phyloP scores from a whole-genome alignment of 2,113 vertebrate species.

The Poeciliopsis prolifica region DNA sequence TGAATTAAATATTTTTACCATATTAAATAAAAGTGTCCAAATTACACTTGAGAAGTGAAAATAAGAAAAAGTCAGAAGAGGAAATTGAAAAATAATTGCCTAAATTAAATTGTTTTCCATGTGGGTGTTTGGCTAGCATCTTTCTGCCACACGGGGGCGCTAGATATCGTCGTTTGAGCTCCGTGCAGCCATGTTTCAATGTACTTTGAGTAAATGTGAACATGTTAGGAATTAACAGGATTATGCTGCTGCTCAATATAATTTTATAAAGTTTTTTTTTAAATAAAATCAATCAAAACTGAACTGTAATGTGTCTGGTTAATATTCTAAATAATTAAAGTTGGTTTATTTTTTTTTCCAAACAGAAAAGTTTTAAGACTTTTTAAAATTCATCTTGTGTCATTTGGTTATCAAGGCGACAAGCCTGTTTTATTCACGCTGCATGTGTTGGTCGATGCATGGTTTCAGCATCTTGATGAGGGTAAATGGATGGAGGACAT shows the following conservation, averaged over 20 bases:
- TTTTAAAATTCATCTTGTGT: no score
- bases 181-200: constrained; percentile 47
- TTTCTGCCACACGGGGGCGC: constrained; percentile 45
- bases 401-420: no score
- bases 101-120: constrained; percentile 23
- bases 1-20: no score
- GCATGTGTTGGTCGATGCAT: no score
- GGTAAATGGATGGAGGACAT: neutral
- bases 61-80: no score
- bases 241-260: constrained; percentile 66
- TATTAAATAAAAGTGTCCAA: no score
- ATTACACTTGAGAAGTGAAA: no score
- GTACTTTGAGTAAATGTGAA: constrained; percentile 63
- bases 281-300: constrained; percentile 71
- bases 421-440: no score
- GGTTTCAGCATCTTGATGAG: neutral
- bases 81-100: neutral
- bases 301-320: neutral
- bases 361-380: no score
- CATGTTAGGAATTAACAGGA: constrained; percentile 49
- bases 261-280: constrained; percentile 80
- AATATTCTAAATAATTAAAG: neutral
- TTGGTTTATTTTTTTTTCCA: neutral
- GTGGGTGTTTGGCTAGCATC: constrained; percentile 34
- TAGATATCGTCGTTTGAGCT: constrained; percentile 15